Evolutionary conservation across 2,797 vertebrate genomes (phyloP).

Genomic region (Corythornis leucogaster): DNA sequence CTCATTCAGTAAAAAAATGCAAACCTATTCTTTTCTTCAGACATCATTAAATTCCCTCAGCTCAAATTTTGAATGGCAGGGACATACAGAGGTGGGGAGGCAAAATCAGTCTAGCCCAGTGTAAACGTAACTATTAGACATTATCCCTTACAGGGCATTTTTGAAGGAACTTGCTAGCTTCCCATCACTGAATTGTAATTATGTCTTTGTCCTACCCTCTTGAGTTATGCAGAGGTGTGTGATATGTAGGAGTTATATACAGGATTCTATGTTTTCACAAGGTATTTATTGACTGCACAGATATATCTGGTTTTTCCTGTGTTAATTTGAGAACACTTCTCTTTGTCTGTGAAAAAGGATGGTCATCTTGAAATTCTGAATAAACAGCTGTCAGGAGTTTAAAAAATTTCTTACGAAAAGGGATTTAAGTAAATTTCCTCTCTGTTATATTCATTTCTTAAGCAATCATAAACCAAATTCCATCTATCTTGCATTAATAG

Average conservation of each 20-base stretch:
- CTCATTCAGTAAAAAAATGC: background rate
- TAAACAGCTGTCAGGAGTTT: background rate
- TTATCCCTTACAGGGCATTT: background rate
- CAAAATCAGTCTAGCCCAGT: background rate
- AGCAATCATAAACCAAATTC: background rate
- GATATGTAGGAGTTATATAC: accelerated
- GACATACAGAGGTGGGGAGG: background rate
- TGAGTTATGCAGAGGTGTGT: background rate
- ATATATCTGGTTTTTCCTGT: background rate
- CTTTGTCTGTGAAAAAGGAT: background rate
- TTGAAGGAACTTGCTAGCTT: background rate
- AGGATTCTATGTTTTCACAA: background rate
- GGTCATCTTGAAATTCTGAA: background rate
- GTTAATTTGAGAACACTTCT: background rate
- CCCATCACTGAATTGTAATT: background rate
- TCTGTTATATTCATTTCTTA: background rate
- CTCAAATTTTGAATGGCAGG: background rate
- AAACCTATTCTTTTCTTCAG: background rate
- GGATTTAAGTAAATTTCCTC: background rate
- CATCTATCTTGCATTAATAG: background rate
- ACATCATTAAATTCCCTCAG: background rate
- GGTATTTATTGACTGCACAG: background rate
- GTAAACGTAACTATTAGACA: background rate
- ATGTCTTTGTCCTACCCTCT: background rate
- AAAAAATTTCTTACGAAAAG: background rate